Conservation (phyloP, 2,113 vertebrate species). For the Microcebus griseorufus region DNA sequence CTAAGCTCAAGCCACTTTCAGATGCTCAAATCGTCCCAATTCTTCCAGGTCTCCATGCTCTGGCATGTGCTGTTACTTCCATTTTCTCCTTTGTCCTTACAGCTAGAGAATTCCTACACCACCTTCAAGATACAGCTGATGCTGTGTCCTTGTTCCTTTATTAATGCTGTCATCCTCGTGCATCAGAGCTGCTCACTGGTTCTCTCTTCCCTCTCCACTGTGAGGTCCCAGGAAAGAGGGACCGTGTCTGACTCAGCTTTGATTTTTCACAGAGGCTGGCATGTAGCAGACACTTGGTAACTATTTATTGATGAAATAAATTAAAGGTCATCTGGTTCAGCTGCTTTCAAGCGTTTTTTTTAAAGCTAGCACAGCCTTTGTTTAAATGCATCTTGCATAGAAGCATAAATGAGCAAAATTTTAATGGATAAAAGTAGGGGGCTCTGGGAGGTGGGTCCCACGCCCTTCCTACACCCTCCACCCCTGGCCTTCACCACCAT, state of each 20-base stretch:
- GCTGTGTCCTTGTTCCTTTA: neutral
- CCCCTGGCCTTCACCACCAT: neutral
- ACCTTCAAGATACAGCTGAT: neutral
- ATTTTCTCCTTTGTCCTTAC: neutral
- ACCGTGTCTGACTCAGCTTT: neutral
- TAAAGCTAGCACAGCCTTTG: neutral
- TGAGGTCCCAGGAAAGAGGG: neutral
- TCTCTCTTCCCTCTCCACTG: neutral
- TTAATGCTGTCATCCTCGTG: neutral
- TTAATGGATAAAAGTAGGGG: neutral
- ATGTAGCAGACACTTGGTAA: constrained; percentile 2
- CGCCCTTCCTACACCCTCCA: fast-evolving
- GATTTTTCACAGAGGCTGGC: neutral
- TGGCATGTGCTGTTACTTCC: fast-evolving
- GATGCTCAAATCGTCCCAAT: neutral
- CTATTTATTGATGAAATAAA: constrained; percentile 69
- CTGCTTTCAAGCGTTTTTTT: constrained; percentile 39
- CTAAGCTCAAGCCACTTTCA: neutral
- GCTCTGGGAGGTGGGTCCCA: neutral
- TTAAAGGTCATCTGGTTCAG: constrained; percentile 48
- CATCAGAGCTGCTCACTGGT: neutral
- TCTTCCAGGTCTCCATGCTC: neutral
- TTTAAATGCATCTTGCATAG: neutral
- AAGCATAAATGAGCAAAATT: neutral
- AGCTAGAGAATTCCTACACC: neutral